Conservation (phyloP, 2,888 invertebrate species). For the Monopis laevigella region DNA sequence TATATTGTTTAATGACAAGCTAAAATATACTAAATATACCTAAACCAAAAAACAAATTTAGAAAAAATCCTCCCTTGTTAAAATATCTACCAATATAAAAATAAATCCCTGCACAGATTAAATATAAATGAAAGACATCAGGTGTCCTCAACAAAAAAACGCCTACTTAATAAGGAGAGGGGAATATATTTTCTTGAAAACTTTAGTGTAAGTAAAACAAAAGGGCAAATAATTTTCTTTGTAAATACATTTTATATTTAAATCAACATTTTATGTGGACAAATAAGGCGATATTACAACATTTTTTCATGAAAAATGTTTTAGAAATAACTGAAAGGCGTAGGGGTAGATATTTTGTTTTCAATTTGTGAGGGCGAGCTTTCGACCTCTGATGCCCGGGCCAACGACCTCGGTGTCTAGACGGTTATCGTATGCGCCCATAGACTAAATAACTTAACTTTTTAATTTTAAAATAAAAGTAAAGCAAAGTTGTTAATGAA, state of each 20-base stretch:
- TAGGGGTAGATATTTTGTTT: constrained; percentile 32
- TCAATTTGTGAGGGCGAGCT: constrained; percentile 31
- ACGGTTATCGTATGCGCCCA: constrained; percentile 26
- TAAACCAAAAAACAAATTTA: too few species aligned
- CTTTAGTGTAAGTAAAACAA: too few species aligned
- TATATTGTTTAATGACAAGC: too few species aligned
- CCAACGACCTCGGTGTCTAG: constrained; percentile 51
- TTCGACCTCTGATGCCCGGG: constrained; percentile 18
- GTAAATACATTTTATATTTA: too few species aligned
- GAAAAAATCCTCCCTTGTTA: not conserved
- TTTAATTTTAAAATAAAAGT: constrained; percentile 3
- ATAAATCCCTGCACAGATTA: not conserved
- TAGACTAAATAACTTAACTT: constrained; percentile 8
- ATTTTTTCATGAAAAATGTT: constrained; percentile 2
- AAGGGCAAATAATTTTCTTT: too few species aligned
- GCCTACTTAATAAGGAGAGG: too few species aligned
- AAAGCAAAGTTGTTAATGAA: too few species aligned
- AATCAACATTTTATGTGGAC: too few species aligned
- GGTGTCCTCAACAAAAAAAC: constrained; percentile 56
- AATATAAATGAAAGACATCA: constrained; percentile 43
- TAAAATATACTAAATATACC: too few species aligned
- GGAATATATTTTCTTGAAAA: too few species aligned
- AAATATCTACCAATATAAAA: not conserved
- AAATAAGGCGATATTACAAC: not conserved
- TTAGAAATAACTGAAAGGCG: constrained; percentile 8